Evolutionary conservation across 2,797 vertebrate species (phyloP).

Genomic region (Chaetodon trifasciatus): DNA sequence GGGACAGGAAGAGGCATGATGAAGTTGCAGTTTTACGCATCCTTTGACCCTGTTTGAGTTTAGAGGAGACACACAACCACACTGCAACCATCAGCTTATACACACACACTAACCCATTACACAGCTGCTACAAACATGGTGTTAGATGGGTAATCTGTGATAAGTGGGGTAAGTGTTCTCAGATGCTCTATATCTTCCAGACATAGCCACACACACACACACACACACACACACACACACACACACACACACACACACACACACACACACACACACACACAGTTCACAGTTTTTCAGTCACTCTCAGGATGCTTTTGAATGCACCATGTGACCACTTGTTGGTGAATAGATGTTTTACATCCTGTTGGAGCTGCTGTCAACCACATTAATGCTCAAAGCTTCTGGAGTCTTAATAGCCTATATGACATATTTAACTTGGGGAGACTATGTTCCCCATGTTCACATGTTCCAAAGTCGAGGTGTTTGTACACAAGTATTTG

Average conservation of each 20-base stretch:
- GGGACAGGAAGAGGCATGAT: slow-evolving; percentile 48
- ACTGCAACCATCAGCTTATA: background rate
- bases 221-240: no score
- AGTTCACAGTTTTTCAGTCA: background rate
- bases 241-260: no score
- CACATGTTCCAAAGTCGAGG: no score
- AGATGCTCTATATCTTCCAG: background rate
- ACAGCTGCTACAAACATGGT: background rate
- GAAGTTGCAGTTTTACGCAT: background rate
- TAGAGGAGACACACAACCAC: background rate
- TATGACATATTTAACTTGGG: background rate
- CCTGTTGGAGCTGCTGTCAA: background rate
- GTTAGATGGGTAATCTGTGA: background rate
- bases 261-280: no score
- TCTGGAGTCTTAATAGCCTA: background rate
- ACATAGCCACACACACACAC: background rate
- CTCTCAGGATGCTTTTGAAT: background rate
- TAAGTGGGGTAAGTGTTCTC: background rate
- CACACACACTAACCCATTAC: background rate
- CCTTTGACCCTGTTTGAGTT: background rate
- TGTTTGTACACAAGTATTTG: no score
- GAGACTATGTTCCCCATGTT: no score
- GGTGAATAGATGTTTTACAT: background rate
- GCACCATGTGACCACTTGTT: slow-evolving; percentile 4
- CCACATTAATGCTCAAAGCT: background rate